Base-by-base conservation (phyloP, 2,797 vertebrate species). In the Poecilia picta region DNA sequence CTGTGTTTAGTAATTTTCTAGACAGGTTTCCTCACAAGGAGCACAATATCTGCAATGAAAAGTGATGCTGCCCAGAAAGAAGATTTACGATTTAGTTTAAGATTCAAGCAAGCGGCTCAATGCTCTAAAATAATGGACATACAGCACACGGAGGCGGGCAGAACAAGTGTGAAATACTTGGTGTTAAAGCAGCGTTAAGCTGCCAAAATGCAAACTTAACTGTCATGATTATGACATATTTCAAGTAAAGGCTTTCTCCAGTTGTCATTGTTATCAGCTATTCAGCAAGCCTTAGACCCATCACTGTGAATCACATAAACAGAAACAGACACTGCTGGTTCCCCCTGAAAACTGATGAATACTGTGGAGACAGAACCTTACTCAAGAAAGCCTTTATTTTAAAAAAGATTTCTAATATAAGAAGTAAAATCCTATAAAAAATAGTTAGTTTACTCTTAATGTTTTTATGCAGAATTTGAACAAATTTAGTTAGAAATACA, bases 181-280 rank as follows among this genome's bases (percentile, higher is more conserved):
- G 88, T 92, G 92, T 91, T 89, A 88, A 87, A 89, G 85, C 78
- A 62, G 75, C 76, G 55, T 83, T 83, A 83, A 89, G 83, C 87
- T 85, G 90, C 88, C 85, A 89, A 87, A 88, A 91, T 77, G 83
- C 78, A 85, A 89, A 94, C 79, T 83, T 87, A 87, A 78, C 88
- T 90, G 87, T 90, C 89, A 90, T 79, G 80, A 90, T 87, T 87
- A 82, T 90, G 87, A 88, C 89, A 89, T 79, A 89, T 91, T 88
- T 87, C 80, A 89, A 87, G 81, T 70, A 57, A 85, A 91, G 83
- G 76, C 83, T 87, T 85, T 88, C 81, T 89, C 72, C 28, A 70
- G 41, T 75, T 90, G 88, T 90, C 86, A 83, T 86, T 75, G 89
- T 86, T 89, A 89, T 89, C 78, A 83, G 78, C 71, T 55, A 53